phyloP scores from a whole-genome alignment of 2,888 invertebrate species.

The Apodemia zela region DNA sequence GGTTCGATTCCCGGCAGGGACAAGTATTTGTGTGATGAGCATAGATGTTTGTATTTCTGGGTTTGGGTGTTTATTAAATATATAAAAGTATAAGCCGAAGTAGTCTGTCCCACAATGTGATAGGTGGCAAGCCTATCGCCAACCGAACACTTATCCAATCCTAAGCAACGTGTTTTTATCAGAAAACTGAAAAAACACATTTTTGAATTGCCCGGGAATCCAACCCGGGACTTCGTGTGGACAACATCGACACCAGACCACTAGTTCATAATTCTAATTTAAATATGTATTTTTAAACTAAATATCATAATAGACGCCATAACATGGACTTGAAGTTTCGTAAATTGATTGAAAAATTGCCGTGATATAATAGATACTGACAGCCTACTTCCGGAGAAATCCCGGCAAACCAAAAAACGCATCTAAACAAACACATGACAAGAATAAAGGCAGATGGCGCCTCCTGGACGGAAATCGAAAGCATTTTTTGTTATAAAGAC shows the following conservation, averaged over 20 bases:
- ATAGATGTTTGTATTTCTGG: no score
- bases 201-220: no score
- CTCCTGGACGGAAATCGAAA: slow-evolving; percentile 74
- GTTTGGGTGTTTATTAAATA: no score
- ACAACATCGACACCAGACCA: not conserved
- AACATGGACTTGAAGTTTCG: not conserved
- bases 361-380: slow-evolving; percentile 16
- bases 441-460: slow-evolving; percentile 73
- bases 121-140: no score
- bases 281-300: not conserved
- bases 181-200: no score
- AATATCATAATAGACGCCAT: not conserved
- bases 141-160: no score
- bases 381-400: slow-evolving; percentile 65
- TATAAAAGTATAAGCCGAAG: no score
- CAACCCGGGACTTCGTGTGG: no score
- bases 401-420: slow-evolving; percentile 52
- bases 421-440: slow-evolving; percentile 69
- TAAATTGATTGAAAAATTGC: slow-evolving; percentile 8
- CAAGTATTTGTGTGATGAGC: no score
- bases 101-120: no score
- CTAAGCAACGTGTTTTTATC: no score
- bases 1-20: no score
- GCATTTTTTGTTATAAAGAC: slow-evolving; percentile 51
- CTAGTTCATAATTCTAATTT: not conserved